phyloP scores from a whole-genome alignment of 2,797 vertebrate species.

The Lacerta agilis region DNA sequence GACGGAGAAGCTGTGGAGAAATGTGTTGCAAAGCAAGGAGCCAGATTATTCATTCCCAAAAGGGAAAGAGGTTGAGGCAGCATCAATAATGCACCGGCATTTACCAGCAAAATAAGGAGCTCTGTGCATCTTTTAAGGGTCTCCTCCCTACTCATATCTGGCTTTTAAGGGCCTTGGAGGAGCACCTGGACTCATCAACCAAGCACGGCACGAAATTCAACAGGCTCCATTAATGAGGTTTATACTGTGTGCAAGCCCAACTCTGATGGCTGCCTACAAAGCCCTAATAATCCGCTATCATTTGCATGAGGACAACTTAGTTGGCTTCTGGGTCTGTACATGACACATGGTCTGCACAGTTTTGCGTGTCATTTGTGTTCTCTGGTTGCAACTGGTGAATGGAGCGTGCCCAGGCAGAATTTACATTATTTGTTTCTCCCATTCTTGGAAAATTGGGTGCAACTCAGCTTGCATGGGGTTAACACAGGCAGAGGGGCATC shows the following conservation, averaged over 20 bases:
- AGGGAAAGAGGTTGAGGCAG: constrained; percentile 44
- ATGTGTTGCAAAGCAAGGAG: constrained; percentile 60
- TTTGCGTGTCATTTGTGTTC: too few species aligned
- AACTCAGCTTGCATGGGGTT: too few species aligned
- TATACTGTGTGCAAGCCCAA: neutral
- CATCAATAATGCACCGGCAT: constrained; percentile 66
- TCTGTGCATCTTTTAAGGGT: neutral
- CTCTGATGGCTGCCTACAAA: too few species aligned
- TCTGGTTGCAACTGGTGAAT: too few species aligned
- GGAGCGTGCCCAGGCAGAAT: too few species aligned
- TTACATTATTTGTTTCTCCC: too few species aligned
- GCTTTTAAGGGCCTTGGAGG: neutral
- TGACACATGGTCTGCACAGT: too few species aligned
- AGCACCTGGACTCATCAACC: too few species aligned
- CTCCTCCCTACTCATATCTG: constrained; percentile 19
- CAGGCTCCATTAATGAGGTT: neutral
- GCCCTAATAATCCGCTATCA: too few species aligned
- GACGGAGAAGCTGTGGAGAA: constrained; percentile 29
- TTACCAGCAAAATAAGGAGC: constrained; percentile 60
- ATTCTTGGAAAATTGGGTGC: too few species aligned
- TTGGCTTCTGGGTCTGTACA: neutral
- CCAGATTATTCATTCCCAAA: constrained; percentile 56
- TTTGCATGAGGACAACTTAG: neutral
- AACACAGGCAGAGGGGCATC: too few species aligned
- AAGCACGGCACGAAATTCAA: neutral